These are phyloP conservation scores for Brachymystax lenok DNA, from an alignment of 2,797 vertebrate genomes.

Conservation along the genomic window DNA sequence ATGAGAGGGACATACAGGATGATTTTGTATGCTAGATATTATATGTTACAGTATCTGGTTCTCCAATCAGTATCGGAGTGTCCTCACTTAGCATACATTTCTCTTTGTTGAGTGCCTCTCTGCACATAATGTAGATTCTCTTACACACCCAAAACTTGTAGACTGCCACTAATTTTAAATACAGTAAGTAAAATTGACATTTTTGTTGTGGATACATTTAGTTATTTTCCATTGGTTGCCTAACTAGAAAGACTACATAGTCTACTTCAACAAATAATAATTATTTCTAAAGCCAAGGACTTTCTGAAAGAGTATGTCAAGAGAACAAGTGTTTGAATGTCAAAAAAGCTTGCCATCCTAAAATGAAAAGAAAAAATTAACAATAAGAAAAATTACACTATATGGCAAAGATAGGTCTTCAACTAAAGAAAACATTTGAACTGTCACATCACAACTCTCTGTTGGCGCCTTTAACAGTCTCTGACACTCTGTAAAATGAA, in stretches of 20 bases:
- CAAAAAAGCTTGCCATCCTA: conserved; percentile 21
- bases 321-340: conserved; percentile 10
- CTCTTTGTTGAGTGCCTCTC: neutral
- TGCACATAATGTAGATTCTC: conserved; percentile 11
- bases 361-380: conserved; percentile 17
- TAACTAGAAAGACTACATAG: neutral
- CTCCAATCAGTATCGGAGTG: neutral
- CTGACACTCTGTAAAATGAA: neutral
- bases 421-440: neutral
- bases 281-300: conserved; percentile 13
- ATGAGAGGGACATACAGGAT: too few relatives aligned
- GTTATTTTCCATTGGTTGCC: conserved; percentile 11
- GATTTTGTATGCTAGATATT: too few relatives aligned
- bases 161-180: conserved; percentile 10
- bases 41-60: too few relatives aligned
- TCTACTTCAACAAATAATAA: conserved; percentile 7
- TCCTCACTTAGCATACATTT: neutral
- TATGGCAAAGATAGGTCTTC: conserved; percentile 3
- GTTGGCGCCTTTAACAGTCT: neutral
- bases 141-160: too few relatives aligned
- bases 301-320: conserved; percentile 22
- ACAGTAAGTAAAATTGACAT: too few relatives aligned
- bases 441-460: neutral
- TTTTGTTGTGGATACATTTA: too few relatives aligned
- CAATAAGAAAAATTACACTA: conserved; percentile 16